Evolutionary conservation across 1,140 invertebrate species (phyloP), one percentile per base, ranked within the genome.

Genomic region (Acyrthosiphon pisum): DNA sequence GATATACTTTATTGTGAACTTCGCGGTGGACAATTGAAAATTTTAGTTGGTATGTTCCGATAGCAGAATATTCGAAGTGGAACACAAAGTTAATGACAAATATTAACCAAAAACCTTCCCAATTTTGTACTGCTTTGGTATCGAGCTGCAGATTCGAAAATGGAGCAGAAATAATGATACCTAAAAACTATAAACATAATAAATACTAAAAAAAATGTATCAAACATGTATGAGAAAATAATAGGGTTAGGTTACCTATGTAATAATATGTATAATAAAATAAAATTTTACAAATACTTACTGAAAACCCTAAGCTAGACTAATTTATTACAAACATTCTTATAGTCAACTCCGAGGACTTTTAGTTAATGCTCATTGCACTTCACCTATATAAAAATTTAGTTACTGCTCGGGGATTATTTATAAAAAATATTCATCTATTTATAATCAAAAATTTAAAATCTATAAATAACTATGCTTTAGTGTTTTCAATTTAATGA

Each of bases 1-100:
- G 94, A 94, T 97, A 97, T 11, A 97, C 94, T 48, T 96, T 96
- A 94, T 96, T 96, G 35, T 96, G 96, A 68, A 97, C 96, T 94
- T 97, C 97, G 94, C 97, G 94, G 9, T 97, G 94, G 48, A 97
- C 94, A 76, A 97, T 95, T 0, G 96, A 96, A 90, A 97, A 95
- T 95, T 97, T 97, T 88, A 95, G 95, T 0, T 97, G 97, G 95
- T 97, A 97, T 7, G 96, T 96, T 94, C 97, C 96, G 94, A 97
- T 96, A 11, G 97, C 96, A 6, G 96, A 95, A 94, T 97, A 97
- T 94, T 96, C 96, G 94, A 96, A 97, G 9, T 96, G 96, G 94
- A 97, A 97, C 91, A 97, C 96, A 1, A 96, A 96, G 95, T 97
- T 97, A 6, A 96, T 96, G 30, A 97, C 96, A 84, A 97, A 96